Percentiles rank a stretch among this genome's conserved stretches.
These are phyloP conservation scores for Sceloporus tristichus DNA, from an alignment of 2,113 vertebrate species.

Conservation along the genomic window DNA sequence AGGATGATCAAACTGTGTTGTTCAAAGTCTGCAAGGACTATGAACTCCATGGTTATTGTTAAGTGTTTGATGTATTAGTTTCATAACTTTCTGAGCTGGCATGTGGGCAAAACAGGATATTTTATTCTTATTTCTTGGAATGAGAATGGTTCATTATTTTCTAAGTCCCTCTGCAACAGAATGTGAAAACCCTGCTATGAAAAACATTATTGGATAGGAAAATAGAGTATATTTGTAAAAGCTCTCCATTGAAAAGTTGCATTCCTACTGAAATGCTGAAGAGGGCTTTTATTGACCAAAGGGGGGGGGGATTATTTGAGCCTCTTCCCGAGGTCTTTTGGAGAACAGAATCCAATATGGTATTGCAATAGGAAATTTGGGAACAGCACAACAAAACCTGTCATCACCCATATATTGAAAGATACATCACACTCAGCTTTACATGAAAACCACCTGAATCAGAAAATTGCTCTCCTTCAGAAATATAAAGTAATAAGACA, in stretches of 20 bases:
- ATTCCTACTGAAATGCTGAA: constrained; percentile 36
- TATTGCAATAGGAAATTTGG: constrained; percentile 54
- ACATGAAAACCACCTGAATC: constrained; percentile 52
- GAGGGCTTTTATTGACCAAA: constrained; percentile 21
- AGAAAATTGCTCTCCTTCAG: constrained; percentile 38
- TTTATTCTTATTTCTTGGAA: neutral
- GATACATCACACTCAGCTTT: constrained; percentile 48
- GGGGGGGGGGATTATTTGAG: constrained; percentile 18
- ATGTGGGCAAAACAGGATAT: neutral
- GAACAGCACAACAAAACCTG: constrained; percentile 54
- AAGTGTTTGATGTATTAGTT: constrained; percentile 31
- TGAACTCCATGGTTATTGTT: constrained; percentile 3
- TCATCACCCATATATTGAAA: constrained; percentile 47
- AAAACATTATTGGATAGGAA: neutral
- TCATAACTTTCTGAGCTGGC: neutral
- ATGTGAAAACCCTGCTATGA: neutral
- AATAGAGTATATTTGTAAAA: neutral
- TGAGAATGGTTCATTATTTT: neutral
- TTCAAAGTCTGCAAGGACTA: constrained; percentile 39
- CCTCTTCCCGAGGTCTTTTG: constrained; percentile 17
- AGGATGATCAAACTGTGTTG: constrained; percentile 22
- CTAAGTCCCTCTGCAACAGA: neutral
- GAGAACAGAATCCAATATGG: constrained; percentile 23
- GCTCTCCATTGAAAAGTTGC: constrained; percentile 6
- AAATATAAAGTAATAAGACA: neutral